phyloP scores from a whole-genome alignment of 1,140 invertebrate species.

The Aphelenchoides besseyi region DNA sequence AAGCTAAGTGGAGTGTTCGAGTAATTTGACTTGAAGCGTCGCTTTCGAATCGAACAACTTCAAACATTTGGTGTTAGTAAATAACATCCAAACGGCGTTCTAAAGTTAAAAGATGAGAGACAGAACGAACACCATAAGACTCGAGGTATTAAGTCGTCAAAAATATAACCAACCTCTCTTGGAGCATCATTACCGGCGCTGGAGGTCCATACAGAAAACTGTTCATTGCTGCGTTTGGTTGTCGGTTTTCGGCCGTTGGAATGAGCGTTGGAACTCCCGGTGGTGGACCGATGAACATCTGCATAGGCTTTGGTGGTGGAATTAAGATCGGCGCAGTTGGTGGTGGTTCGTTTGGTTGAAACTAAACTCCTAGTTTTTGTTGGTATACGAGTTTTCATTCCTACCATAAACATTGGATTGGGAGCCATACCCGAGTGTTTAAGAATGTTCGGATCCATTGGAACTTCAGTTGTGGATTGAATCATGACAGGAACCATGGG shows the following conservation, averaged over 20 bases:
- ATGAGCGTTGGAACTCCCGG: no score
- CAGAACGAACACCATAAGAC: neutral
- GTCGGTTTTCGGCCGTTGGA: no score
- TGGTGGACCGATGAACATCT: no score
- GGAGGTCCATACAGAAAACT: neutral
- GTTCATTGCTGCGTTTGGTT: no score
- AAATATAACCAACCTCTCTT: neutral
- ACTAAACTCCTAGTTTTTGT: neutral
- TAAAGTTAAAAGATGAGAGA: neutral
- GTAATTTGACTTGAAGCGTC: neutral
- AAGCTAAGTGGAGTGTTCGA: no score
- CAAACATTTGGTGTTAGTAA: neutral
- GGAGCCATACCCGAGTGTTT: neutral
- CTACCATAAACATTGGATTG: neutral
- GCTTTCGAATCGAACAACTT: neutral
- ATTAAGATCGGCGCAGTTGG: neutral
- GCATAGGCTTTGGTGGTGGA: neutral
- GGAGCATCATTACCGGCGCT: neutral
- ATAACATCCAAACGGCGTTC: neutral
- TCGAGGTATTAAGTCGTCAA: no score
- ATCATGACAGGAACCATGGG: conserved; percentile 9
- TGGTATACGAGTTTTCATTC: no score
- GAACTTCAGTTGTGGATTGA: neutral
- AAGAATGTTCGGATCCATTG: neutral
- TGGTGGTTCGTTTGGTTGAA: neutral